Evolutionary conservation across 2,888 invertebrate genomes (phyloP).

Genomic region (Lochmaea crataegi): DNA sequence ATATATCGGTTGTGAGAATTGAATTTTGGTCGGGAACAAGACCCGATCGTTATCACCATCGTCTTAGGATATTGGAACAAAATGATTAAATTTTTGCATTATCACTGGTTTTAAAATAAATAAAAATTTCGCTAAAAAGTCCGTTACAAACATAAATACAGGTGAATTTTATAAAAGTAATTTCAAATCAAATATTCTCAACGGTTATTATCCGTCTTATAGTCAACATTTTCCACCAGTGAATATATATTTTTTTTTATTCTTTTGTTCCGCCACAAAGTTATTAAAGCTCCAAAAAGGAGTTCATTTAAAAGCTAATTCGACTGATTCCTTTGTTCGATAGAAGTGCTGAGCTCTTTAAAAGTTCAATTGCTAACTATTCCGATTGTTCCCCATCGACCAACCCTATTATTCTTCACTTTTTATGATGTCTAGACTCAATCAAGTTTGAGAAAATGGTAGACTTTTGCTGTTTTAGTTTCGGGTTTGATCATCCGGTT

Average conservation of each 20-base stretch:
- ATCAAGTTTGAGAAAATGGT: constrained; percentile 33
- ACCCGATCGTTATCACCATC: too few species aligned
- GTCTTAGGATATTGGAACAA: too few species aligned
- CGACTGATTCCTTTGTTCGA: constrained; percentile 4
- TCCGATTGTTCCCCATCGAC: neutral
- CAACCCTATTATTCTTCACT: neutral
- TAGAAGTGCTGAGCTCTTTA: neutral
- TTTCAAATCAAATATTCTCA: too few species aligned
- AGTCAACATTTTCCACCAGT: neutral
- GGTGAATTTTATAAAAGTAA: too few species aligned
- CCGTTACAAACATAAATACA: too few species aligned
- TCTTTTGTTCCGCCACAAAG: neutral
- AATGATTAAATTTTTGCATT: too few species aligned
- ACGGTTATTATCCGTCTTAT: too few species aligned
- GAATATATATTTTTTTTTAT: neutral
- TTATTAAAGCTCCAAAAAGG: neutral
- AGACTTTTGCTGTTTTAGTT: constrained; percentile 28
- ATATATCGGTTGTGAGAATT: too few species aligned
- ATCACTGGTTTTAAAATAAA: too few species aligned
- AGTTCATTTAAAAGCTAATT: constrained; percentile 1
- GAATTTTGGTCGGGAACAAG: too few species aligned
- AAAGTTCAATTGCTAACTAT: constrained; percentile 13
- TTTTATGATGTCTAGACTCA: constrained; percentile 41
- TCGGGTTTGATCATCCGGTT: constrained; percentile 13
- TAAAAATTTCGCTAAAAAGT: too few species aligned